Evolutionary conservation across 2,888 invertebrate species (phyloP), one percentile per base, ranked within the genome.

Genomic region (Pyrochroa serraticornis): DNA sequence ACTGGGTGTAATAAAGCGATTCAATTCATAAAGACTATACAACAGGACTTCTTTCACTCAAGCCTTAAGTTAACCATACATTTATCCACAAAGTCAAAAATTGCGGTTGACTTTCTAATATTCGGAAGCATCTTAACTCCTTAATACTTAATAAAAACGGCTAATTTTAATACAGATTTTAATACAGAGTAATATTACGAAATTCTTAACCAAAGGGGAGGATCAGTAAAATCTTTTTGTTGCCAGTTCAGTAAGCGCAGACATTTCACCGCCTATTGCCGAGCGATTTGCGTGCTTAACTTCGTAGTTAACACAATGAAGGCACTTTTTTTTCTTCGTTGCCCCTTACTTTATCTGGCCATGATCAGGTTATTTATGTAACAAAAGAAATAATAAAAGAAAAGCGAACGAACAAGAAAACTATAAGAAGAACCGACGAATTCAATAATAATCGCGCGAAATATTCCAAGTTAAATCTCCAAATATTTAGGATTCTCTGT

Each of bases 231-330:
- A 22, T 22, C 22, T 22, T 22, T 38, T 42, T 42, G 10, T 42
- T 42, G 31, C 22, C 22, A 22, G 22, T 22, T 22, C 22, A 22
- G 22, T 22, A 22, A 22, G 22, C 22, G 22, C 22, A 22, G 8
- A 32, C 9, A 30, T 30, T 32, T 31, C 44, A 9, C 44, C 14
- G 45, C n/a, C 22, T 49, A 32, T 38, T 39, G 8, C 14, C 9
- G 38, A 41, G 41, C 49, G 41, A 49, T 41, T 49, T 41, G 49
- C 49, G 49, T 49, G 49, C 35, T 49, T 34, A 41, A 41, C 33
- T 32, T 14, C 9, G 13, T 14, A 41, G 32, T 49, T 49, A 41
- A 46, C 46, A 46, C 36, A 46, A 35, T 36, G 46, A 46, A 32
- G 34, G 49, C 14, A 42, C 31, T 49, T 39, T 49, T 34, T 38